phyloP scores from a whole-genome alignment of 2,888 invertebrate genomes.

The Acholoe squamosa region DNA sequence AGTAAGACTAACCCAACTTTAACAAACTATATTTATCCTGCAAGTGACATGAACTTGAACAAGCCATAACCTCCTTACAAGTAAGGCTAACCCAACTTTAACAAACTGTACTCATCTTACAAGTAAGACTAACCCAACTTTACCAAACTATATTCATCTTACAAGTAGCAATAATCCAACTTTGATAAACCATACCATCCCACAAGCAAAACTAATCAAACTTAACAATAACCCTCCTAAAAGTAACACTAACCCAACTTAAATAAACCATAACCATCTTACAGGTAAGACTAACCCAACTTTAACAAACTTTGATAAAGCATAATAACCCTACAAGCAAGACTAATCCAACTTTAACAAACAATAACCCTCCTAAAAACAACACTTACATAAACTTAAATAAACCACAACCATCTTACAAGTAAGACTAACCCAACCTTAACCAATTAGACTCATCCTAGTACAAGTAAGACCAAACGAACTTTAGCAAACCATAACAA shows the following conservation, averaged over 20 bases:
- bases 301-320: background rate
- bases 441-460: background rate
- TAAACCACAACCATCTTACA: conserved; percentile 93
- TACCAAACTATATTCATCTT: background rate
- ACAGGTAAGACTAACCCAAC: conserved; percentile 84
- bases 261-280: conserved; percentile 93
- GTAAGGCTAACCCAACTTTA: too few relatives aligned
- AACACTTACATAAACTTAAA: too few relatives aligned
- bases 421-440: conserved; percentile 72
- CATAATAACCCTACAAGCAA: background rate
- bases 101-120: conserved; percentile 92
- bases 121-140: conserved; percentile 81
- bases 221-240: too few relatives aligned
- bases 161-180: too few relatives aligned
- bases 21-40: background rate
- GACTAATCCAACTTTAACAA: too few relatives aligned
- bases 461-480: too few relatives aligned
- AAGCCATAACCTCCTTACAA: too few relatives aligned
- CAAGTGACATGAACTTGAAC: too few relatives aligned
- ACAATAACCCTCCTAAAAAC: too few relatives aligned
- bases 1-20: too few relatives aligned
- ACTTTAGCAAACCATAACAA: background rate
- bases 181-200: background rate
- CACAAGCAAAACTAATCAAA: too few relatives aligned
- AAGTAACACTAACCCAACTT: too few relatives aligned